Evolutionary conservation across 2,797 vertebrate genomes (phyloP).

Genomic region (Centropyge bicolor): DNA sequence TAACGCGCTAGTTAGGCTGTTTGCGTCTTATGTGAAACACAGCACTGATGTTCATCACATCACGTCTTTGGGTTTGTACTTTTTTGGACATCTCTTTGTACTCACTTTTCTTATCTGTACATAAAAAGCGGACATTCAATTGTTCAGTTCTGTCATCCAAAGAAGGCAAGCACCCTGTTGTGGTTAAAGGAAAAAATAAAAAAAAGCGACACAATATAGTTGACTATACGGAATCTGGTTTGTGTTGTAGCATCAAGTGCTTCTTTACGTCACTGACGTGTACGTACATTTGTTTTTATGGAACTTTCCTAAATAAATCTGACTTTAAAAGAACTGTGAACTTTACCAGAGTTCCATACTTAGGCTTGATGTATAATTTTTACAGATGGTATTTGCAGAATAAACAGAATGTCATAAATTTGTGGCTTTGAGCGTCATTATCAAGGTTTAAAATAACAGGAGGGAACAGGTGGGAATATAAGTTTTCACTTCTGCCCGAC

Average conservation of each 20-base stretch:
- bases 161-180: constrained; percentile 73
- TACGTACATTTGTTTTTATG: constrained; percentile 75
- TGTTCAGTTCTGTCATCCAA: constrained; percentile 59
- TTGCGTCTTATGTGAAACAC: constrained; percentile 48
- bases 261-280: constrained; percentile 73
- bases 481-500: neutral
- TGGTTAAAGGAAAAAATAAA: constrained; percentile 26
- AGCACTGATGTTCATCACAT: constrained; percentile 45
- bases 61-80: neutral
- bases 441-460: neutral
- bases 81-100: constrained; percentile 38
- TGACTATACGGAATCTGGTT: constrained; percentile 56
- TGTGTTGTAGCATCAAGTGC: constrained; percentile 82
- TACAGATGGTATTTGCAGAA: constrained; percentile 87
- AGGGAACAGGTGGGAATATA: neutral
- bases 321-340: constrained; percentile 76
- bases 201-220: constrained; percentile 38
- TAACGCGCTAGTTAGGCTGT: constrained; percentile 46
- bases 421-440: constrained; percentile 24
- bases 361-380: constrained; percentile 86
- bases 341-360: constrained; percentile 77
- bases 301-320: constrained; percentile 77
- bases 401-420: constrained; percentile 82
- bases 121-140: constrained; percentile 42
- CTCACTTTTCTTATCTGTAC: constrained; percentile 57